These are phyloP conservation scores for Saguinus imperator DNA, from an alignment of 2,113 vertebrate species.

Conservation along the genomic window DNA sequence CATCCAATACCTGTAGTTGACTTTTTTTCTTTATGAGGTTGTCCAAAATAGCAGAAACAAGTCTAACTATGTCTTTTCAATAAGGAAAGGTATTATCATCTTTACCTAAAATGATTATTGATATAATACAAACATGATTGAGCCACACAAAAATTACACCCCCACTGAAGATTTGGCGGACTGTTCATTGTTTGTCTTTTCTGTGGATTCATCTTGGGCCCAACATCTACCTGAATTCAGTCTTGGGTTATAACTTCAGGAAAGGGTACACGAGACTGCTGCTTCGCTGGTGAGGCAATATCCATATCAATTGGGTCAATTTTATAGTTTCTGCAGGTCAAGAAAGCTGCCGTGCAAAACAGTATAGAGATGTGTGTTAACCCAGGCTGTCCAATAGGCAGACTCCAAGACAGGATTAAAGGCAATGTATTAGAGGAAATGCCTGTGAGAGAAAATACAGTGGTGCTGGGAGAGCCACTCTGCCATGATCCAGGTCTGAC, in stretches of 20 bases:
- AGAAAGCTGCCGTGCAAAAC: background rate
- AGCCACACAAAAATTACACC: background rate
- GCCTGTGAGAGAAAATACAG: background rate
- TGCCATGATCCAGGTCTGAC: background rate
- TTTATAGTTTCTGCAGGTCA: background rate
- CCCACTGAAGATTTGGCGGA: background rate
- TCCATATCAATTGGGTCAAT: background rate
- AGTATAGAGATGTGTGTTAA: background rate
- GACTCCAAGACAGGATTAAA: background rate
- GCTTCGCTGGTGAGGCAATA: background rate
- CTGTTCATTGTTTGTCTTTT: background rate
- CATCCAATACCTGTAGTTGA: background rate
- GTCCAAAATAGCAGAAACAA: background rate
- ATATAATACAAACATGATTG: background rate
- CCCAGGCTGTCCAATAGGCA: background rate
- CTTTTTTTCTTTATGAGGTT: background rate
- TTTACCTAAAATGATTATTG: background rate
- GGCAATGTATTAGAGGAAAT: background rate
- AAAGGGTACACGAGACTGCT: background rate
- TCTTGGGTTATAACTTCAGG: background rate
- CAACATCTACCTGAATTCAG: background rate
- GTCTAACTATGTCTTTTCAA: background rate
- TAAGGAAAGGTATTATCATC: background rate
- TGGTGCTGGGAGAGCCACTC: background rate
- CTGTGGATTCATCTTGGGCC: background rate